A percentile compares a stretch with the other conserved stretches of the same genome.
These are phyloP conservation scores for Ommatoiulus sabulosus DNA, from an alignment of 2,888 invertebrate genomes.

Conservation along the genomic window DNA sequence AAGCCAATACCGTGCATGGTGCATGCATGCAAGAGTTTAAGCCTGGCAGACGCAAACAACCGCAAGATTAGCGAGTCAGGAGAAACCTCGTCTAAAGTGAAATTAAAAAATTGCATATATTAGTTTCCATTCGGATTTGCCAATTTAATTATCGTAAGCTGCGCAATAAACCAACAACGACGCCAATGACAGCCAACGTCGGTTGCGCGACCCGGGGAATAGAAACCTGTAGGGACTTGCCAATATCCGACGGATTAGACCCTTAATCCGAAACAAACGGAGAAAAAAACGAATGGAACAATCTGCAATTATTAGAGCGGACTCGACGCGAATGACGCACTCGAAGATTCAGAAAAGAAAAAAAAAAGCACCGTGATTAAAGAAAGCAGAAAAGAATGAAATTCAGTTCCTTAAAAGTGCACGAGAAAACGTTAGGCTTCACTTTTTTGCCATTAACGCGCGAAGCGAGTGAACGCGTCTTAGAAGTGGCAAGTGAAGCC, in stretches of 20 bases:
- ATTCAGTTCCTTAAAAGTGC: neutral
- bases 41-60: conserved; percentile 1
- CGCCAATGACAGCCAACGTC: neutral
- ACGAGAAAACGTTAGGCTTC: neutral
- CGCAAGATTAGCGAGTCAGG: conserved; percentile 43
- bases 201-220: conserved; percentile 20
- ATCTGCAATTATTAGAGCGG: conserved; percentile 17
- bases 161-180: conserved; percentile 35
- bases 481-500: neutral
- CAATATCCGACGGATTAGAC: conserved; percentile 8
- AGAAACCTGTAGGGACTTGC: conserved; percentile 4
- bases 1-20: neutral
- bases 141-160: conserved; percentile 30
- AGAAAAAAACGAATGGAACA: neutral
- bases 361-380: neutral
- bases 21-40: neutral
- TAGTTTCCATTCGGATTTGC: conserved; percentile 33
- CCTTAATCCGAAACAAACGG: neutral
- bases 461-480: neutral
- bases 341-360: neutral
- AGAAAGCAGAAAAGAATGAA: neutral
- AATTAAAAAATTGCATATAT: conserved; percentile 25
- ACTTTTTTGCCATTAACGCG: neutral
- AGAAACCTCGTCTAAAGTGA: conserved; percentile 25
- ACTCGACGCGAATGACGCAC: neutral